Evolutionary conservation across 2,113 vertebrate genomes (phyloP).

Genomic region (Psophia crepitans): DNA sequence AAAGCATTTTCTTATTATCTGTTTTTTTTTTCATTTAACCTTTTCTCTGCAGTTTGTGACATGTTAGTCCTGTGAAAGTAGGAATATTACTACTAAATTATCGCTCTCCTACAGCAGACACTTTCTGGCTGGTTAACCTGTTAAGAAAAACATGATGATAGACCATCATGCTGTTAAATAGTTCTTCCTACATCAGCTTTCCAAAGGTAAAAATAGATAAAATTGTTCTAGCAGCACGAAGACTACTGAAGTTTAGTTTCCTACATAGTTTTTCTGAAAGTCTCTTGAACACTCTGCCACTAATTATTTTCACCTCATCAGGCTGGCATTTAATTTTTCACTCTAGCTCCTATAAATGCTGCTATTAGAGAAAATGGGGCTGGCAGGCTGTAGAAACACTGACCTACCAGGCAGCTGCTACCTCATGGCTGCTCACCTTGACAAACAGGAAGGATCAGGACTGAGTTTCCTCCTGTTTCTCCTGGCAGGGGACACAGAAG

Average conservation of each 20-base stretch:
- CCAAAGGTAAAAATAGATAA: not conserved
- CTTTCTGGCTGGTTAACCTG: not conserved
- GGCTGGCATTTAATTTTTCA: not conserved
- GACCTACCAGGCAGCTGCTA: fast-evolving
- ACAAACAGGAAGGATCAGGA: not conserved
- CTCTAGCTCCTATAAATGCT: not conserved
- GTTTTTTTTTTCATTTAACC: not conserved
- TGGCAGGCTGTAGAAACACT: not conserved
- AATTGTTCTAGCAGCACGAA: not conserved
- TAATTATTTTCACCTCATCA: not conserved
- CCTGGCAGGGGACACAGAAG: not conserved
- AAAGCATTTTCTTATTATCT: not conserved
- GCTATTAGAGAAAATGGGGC: not conserved
- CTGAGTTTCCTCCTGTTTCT: not conserved
- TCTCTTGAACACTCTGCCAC: not conserved
- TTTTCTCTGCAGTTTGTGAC: not conserved
- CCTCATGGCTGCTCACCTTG: not conserved
- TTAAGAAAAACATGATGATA: not conserved
- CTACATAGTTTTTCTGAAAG: not conserved
- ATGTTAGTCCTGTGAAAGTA: not conserved
- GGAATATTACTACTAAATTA: not conserved
- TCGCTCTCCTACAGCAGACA: not conserved
- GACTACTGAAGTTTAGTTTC: not conserved
- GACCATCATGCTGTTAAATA: not conserved
- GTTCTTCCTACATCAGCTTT: not conserved